phyloP scores from a whole-genome alignment of 1,140 invertebrate species.

The Heliconius nattereri region DNA sequence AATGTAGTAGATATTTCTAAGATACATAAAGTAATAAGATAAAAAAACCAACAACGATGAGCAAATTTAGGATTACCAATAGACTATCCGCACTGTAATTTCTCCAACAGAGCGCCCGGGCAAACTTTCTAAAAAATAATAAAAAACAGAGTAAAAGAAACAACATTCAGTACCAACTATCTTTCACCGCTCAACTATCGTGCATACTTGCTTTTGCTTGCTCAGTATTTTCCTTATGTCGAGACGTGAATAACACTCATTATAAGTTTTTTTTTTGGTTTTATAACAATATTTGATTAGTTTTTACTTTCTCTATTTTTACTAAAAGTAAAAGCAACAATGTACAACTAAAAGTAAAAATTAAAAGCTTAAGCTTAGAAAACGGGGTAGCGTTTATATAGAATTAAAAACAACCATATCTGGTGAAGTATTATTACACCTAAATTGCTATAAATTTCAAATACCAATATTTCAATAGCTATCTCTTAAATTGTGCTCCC shows the following conservation, averaged over 20 bases:
- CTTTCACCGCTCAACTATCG: conserved; percentile 77
- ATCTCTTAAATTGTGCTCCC: conserved; percentile 76
- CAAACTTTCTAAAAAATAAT: conserved; percentile 79
- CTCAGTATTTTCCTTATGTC: conserved; percentile 53
- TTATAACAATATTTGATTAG: background rate
- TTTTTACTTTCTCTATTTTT: background rate
- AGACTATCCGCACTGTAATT: conserved; percentile 69
- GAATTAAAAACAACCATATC: conserved; percentile 67
- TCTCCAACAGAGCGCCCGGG: conserved; percentile 72
- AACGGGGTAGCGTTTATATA: conserved; percentile 61
- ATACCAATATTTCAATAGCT: conserved; percentile 68
- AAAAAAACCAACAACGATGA: conserved; percentile 64
- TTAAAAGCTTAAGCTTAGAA: conserved; percentile 42
- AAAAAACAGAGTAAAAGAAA: conserved; percentile 75
- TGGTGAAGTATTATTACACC: conserved; percentile 68
- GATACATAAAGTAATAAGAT: conserved; percentile 18
- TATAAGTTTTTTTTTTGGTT: background rate
- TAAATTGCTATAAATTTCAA: conserved; percentile 78
- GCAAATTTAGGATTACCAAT: conserved; percentile 67
- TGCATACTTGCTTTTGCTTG: conserved; percentile 53
- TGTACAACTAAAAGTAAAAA: background rate
- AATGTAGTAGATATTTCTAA: background rate
- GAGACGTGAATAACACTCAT: background rate
- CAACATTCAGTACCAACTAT: conserved; percentile 72
- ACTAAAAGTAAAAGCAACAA: background rate